Conservation (phyloP, 2,797 vertebrate species). For the Scarus forsteni region DNA sequence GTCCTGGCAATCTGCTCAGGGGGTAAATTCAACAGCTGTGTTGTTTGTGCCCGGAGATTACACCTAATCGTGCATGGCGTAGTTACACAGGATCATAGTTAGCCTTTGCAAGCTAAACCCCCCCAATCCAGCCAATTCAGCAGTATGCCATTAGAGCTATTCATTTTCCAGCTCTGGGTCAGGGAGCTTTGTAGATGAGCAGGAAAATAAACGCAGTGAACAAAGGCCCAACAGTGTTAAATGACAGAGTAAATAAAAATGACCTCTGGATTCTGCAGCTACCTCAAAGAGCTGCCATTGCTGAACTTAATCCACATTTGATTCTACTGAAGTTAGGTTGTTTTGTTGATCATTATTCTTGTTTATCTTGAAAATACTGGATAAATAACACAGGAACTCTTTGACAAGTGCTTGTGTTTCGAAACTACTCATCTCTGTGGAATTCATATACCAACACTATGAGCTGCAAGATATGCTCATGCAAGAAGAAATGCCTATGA, state of each 20-base stretch:
- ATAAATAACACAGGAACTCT: too few species aligned
- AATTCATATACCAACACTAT: too few species aligned
- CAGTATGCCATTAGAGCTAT: conserved; percentile 65
- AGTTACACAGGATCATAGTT: conserved; percentile 78
- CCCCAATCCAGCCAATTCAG: conserved; percentile 79
- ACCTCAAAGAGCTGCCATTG: background rate
- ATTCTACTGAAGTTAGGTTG: background rate
- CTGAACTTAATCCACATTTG: background rate
- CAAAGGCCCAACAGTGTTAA: conserved; percentile 1
- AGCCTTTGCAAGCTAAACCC: conserved; percentile 58
- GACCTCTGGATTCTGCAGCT: background rate
- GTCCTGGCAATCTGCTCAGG: conserved; percentile 56
- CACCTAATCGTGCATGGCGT: conserved; percentile 62
- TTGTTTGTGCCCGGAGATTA: conserved; percentile 72
- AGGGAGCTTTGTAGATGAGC: conserved; percentile 33
- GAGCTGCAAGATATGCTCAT: too few species aligned
- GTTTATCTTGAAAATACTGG: too few species aligned
- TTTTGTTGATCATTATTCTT: background rate
- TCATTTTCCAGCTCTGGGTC: conserved; percentile 47
- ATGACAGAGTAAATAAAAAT: conserved; percentile 5
- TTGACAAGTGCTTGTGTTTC: too few species aligned
- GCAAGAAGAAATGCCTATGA: too few species aligned
- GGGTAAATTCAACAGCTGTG: conserved; percentile 75
- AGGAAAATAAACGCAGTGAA: conserved; percentile 40
- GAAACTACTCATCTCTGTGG: too few species aligned